Evolutionary conservation across 2,797 vertebrate genomes (phyloP).

Genomic region (Esox masquinongy): DNA sequence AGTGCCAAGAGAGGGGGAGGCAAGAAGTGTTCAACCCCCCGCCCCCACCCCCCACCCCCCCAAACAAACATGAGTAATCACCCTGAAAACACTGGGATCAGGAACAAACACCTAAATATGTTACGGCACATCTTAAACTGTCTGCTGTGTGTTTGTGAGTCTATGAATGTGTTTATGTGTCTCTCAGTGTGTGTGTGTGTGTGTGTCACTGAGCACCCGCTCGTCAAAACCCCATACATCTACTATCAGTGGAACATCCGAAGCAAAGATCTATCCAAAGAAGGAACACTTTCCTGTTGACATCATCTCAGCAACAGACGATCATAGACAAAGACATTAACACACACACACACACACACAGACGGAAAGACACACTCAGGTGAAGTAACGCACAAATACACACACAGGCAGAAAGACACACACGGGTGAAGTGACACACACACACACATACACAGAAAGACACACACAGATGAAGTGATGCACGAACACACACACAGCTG

Average conservation of each 20-base stretch:
- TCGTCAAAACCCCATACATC: background rate
- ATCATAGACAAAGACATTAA: conserved; percentile 5
- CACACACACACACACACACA: background rate
- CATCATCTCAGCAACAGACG: conserved; percentile 1
- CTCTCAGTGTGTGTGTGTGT: conserved; percentile 11
- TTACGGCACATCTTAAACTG: too few species aligned
- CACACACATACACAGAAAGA: background rate
- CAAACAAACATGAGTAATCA: background rate
- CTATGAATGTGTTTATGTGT: conserved; percentile 15
- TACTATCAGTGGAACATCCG: background rate
- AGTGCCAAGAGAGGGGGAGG: background rate
- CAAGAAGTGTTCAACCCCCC: conserved; percentile 3
- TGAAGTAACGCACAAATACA: background rate
- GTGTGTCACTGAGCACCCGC: background rate
- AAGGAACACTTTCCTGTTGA: background rate
- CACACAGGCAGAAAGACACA: too few species aligned
- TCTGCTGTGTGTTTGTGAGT: background rate
- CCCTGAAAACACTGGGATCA: background rate
- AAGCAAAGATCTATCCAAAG: background rate
- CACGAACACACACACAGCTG: background rate
- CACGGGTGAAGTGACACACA: background rate
- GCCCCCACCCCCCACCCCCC: too few species aligned
- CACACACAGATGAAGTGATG: background rate
- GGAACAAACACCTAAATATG: too few species aligned
- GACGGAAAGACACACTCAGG: background rate